These are phyloP conservation scores for Lasioglossum morio DNA, from an alignment of 2,888 invertebrate species.

Conservation along the genomic window DNA sequence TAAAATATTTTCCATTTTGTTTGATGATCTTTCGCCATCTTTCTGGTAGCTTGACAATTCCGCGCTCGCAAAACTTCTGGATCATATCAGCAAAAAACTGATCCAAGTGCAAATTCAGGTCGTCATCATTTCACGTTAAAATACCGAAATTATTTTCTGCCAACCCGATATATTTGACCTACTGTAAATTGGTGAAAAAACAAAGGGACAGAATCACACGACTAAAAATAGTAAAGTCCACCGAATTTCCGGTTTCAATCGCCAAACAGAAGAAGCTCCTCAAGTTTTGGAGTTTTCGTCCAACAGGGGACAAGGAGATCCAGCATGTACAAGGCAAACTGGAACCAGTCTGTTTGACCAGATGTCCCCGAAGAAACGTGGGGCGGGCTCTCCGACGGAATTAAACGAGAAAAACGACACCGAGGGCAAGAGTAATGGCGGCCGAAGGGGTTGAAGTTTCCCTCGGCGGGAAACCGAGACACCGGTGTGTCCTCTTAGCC, in stretches of 20 bases:
- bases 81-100: too few species aligned
- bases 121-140: too few species aligned
- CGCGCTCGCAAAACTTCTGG: too few species aligned
- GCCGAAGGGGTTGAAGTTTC: neutral
- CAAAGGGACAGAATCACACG: too few species aligned
- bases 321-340: neutral
- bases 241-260: neutral
- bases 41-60: too few species aligned
- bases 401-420: neutral
- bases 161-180: too few species aligned
- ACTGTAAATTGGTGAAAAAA: too few species aligned
- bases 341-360: neutral
- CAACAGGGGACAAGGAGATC: neutral
- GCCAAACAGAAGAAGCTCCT: neutral
- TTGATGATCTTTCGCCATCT: too few species aligned
- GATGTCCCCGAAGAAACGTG: neutral
- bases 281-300: neutral
- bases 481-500: neutral
- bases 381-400: neutral
- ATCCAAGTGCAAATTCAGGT: too few species aligned
- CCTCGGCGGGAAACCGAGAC: neutral
- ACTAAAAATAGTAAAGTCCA: too few species aligned
- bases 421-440: slow-evolving; percentile 16
- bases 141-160: too few species aligned
- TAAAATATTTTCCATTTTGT: too few species aligned